phyloP scores from a whole-genome alignment of 2,113 vertebrate genomes.

The Crotophaga sulcirostris region DNA sequence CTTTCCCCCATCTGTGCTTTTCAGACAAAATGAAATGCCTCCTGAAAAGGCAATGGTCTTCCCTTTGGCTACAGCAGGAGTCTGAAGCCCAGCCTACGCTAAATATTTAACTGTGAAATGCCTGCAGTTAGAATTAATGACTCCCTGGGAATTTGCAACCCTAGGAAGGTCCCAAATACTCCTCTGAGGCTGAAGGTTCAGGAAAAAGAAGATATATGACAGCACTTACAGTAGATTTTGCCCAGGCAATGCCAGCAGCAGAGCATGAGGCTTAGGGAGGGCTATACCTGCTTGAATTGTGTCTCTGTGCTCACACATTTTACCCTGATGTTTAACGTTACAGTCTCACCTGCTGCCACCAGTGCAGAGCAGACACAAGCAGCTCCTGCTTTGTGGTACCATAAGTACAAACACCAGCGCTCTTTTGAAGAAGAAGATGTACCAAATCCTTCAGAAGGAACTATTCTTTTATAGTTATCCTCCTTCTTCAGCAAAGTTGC shows the following conservation, averaged over 20 bases:
- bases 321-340: background rate
- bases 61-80: background rate
- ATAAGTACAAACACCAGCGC: background rate
- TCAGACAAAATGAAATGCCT: background rate
- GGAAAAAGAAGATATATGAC: background rate
- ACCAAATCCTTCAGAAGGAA: background rate
- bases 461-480: background rate
- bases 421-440: background rate
- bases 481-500: background rate
- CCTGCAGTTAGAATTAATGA: background rate
- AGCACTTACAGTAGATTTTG: background rate
- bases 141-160: background rate
- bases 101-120: background rate
- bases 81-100: background rate
- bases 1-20: background rate
- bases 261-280: background rate
- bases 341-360: background rate
- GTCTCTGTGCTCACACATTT: background rate
- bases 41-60: background rate
- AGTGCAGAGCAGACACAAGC: background rate
- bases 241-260: background rate
- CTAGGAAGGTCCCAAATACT: background rate
- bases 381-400: background rate
- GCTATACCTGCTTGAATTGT: rapidly evolving
- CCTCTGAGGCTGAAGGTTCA: background rate